Percentiles rank a stretch among this genome's conserved stretches.
phyloP scores from a whole-genome alignment of 2,113 vertebrate genomes.

The Leptodactylus fuscus region DNA sequence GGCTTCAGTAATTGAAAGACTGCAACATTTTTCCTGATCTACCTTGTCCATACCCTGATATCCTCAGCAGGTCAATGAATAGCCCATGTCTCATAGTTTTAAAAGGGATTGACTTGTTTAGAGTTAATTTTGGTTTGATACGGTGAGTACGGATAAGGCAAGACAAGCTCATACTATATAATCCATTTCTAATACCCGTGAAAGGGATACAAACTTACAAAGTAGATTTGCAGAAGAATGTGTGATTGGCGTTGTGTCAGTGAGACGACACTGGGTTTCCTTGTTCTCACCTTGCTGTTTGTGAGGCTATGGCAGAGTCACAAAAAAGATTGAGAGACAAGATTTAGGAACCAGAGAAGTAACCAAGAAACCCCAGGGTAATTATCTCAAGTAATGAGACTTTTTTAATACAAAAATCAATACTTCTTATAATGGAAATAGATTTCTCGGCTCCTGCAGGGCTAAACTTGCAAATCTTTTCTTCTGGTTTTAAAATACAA shows the following conservation, averaged over 20 bases:
- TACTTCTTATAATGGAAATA: constrained; percentile 83
- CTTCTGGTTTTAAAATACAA: constrained; percentile 62
- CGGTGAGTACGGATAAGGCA: too few relatives aligned
- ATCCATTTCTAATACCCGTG: background rate
- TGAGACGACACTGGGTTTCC: background rate
- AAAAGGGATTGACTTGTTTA: too few relatives aligned
- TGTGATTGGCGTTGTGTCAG: background rate
- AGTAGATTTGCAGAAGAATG: background rate
- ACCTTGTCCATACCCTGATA: background rate
- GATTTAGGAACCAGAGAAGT: constrained; percentile 80
- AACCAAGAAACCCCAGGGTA: constrained; percentile 77
- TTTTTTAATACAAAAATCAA: constrained; percentile 83
- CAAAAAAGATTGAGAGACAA: constrained; percentile 58
- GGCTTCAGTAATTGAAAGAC: background rate
- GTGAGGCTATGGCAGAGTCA: constrained; percentile 34
- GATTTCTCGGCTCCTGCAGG: constrained; percentile 76
- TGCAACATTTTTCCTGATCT: background rate
- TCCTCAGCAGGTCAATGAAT: background rate
- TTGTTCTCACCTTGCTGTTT: constrained; percentile 30
- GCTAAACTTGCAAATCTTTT: constrained; percentile 74
- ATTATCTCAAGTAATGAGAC: constrained; percentile 83
- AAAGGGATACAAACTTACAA: background rate
- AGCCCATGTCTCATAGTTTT: background rate
- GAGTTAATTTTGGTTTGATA: too few relatives aligned
- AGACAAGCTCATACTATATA: background rate